A percentile compares a stretch with the other conserved stretches of the same genome.
phyloP scores from a whole-genome alignment of 2,888 invertebrate genomes.

The Drosophila quinaria region DNA sequence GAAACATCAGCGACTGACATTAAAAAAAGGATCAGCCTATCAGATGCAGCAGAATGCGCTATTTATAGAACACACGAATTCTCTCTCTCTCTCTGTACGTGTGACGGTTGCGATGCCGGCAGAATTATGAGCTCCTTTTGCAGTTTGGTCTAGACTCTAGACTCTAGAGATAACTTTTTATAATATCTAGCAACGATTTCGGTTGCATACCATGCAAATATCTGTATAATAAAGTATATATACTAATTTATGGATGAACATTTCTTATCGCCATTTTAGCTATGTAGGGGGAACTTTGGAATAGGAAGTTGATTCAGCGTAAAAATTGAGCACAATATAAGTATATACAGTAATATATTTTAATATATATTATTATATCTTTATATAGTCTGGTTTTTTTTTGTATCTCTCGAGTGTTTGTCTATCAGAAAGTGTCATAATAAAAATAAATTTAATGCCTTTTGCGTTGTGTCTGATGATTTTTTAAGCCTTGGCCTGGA shows the following conservation, averaged over 20 bases:
- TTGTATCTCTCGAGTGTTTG: conserved; percentile 21
- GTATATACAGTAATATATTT: conserved; percentile 1
- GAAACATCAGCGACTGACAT: too few species aligned
- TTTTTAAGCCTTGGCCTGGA: conserved; percentile 40
- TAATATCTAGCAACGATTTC: background rate
- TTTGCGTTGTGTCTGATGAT: conserved; percentile 45
- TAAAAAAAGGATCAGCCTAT: too few species aligned
- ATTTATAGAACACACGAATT: too few species aligned
- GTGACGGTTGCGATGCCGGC: too few species aligned
- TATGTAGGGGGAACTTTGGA: conserved; percentile 48
- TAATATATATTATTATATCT: background rate
- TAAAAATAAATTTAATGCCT: conserved; percentile 35
- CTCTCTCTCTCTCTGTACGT: too few species aligned
- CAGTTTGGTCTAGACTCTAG: too few species aligned
- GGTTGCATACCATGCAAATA: conserved; percentile 9
- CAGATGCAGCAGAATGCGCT: too few species aligned
- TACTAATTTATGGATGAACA: conserved; percentile 20
- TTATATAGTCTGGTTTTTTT: background rate
- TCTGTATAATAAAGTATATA: conserved; percentile 12
- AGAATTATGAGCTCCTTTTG: too few species aligned
- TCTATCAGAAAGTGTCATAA: conserved; percentile 20
- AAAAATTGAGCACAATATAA: conserved; percentile 39
- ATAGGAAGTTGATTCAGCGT: conserved; percentile 49
- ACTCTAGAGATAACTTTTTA: conserved; percentile 10
- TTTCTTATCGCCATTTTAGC: conserved; percentile 35